Base-by-base conservation (phyloP, 1,140 invertebrate species). In the Zelostemma sp. region DNA sequence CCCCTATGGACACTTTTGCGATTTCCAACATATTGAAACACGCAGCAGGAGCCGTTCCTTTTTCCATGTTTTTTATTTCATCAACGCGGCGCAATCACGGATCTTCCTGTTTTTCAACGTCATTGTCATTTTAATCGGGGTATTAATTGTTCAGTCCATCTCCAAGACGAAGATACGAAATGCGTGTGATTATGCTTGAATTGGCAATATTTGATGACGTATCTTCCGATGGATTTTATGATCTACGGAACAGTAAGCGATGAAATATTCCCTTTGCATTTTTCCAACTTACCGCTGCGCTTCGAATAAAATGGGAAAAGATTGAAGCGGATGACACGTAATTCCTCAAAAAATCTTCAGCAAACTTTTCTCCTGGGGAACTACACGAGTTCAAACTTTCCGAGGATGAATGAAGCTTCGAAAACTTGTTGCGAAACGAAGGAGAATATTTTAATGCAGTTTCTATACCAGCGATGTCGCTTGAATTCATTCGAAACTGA, bases 11-110 rank as follows among this genome's bases (percentile, higher is more conserved):
- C 73, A 75, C 71, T 77, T 77, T 70, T 75, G 43, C 60, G 71
- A 78, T 75, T 78, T 78, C 73, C 63, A 54, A 11, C 40, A 54
- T 68, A 75, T 75, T 60, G 59, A 72, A 75, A 77, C 68, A 59
- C 41, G 31, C 38, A 35, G 28, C 48, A 50, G 28, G 48, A 50
- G 31, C 31, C 28, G 31, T 9, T 50, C 48, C 28, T 35, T 33
- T 17, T 6, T 33, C 6, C 31, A 38, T 49, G 21, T 49, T 14
- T 25, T 31, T 18, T 38, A 16, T 38, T 35, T 50, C 48, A 38
- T 11, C 31, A 11, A 17, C 43, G 14, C 14, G 48, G 14, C 16
- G 16, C 6, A 12, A 35, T 17, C 12, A 18, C 28, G 2, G 43
- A 16, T 6, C 8, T 9, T 16, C 8, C 8, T 16, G 16, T 46